phyloP scores from a whole-genome alignment of 2,113 vertebrate genomes.

The Condylura cristata region DNA sequence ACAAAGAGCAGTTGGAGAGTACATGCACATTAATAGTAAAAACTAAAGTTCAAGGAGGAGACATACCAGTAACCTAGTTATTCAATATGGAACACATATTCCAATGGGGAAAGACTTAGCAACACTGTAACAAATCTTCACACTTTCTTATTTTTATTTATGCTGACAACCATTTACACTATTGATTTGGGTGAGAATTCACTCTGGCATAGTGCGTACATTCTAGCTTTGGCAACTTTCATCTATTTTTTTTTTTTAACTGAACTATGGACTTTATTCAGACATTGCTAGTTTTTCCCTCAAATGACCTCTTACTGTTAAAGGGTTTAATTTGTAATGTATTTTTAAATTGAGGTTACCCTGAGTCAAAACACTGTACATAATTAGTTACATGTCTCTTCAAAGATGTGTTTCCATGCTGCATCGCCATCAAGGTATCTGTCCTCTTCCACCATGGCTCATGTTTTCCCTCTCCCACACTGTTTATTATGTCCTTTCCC shows the following conservation, averaged over 20 bases:
- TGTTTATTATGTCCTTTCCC: no score
- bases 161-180: background rate
- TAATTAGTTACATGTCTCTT: no score
- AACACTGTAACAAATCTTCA: background rate
- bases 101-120: background rate
- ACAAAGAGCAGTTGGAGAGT: background rate
- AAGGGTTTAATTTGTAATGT: no score
- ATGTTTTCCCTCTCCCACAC: no score
- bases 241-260: background rate
- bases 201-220: background rate
- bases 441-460: no score
- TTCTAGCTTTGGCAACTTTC: slow-evolving; percentile 39
- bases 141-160: background rate
- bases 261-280: no score
- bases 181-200: background rate
- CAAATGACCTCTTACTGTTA: no score
- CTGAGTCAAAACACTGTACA: no score
- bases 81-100: background rate
- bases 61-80: background rate
- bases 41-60: background rate
- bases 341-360: no score
- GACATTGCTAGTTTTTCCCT: no score
- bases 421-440: no score
- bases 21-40: background rate
- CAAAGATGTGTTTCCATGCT: no score